These are phyloP conservation scores for Nycticryphes semicollaris DNA, from an alignment of 2,113 vertebrate genomes.

Conservation along the genomic window DNA sequence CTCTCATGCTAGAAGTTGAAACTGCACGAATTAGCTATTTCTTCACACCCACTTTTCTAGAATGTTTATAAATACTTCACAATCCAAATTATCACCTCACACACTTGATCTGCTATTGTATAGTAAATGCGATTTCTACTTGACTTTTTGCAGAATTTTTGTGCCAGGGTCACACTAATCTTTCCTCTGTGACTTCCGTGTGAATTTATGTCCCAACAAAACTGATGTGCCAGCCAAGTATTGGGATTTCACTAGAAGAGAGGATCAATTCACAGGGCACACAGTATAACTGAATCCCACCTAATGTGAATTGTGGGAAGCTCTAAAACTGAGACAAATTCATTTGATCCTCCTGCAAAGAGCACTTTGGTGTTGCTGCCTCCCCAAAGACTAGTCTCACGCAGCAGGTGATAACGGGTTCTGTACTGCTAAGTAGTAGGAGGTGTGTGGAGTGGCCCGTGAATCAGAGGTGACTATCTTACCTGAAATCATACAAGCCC, in stretches of 20 bases:
- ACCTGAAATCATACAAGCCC: background rate
- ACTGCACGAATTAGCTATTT: background rate
- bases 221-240: background rate
- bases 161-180: background rate
- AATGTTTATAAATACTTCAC: background rate
- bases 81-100: background rate
- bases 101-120: background rate
- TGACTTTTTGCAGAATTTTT: background rate
- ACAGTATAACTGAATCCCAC: background rate
- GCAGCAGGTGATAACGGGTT: background rate
- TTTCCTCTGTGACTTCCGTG: background rate
- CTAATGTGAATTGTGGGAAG: rapidly evolving
- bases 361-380: background rate
- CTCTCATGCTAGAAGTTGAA: rapidly evolving
- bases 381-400: background rate
- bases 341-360: background rate
- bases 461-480: background rate
- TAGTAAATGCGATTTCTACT: background rate
- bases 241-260: background rate
- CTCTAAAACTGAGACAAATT: background rate
- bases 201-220: background rate
- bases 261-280: background rate
- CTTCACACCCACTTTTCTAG: background rate
- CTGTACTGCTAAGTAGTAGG: background rate
- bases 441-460: background rate